Evolutionary conservation across 2,113 vertebrate genomes (phyloP).

Genomic region (Mionectes macconnelli): DNA sequence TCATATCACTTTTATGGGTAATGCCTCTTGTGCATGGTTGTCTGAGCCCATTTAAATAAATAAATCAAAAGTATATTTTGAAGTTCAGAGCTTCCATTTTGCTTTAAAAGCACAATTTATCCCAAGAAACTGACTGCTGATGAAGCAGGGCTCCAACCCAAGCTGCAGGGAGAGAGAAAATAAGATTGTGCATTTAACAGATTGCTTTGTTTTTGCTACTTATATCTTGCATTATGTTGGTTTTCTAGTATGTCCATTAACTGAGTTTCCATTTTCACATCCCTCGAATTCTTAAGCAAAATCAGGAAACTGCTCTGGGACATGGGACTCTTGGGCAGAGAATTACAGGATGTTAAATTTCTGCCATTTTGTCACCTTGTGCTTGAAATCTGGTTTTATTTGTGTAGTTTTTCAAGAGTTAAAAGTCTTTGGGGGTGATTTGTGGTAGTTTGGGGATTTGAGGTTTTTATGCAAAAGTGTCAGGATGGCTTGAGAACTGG

Average conservation of each 20-base stretch:
- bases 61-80: not conserved
- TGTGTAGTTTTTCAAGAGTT: not conserved
- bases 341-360: not conserved
- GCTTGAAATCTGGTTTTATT: not conserved
- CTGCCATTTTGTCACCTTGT: not conserved
- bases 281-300: not conserved
- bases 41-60: not conserved
- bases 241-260: not conserved
- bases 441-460: not conserved
- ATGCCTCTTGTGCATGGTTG: not conserved
- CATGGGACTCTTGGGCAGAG: not conserved
- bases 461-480: not conserved
- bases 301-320: not conserved
- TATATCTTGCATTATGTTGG: not conserved
- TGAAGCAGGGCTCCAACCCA: not conserved
- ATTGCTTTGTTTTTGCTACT: not conserved
- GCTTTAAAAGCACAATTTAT: not conserved
- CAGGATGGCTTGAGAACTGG: not conserved
- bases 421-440: not conserved
- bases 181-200: not conserved
- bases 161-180: not conserved
- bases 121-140: not conserved
- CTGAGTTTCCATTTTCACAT: not conserved
- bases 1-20: not conserved
- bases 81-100: conserved; percentile 20